Base-by-base conservation (phyloP, 2,888 invertebrate genomes). In the Stenodera caucasica region DNA sequence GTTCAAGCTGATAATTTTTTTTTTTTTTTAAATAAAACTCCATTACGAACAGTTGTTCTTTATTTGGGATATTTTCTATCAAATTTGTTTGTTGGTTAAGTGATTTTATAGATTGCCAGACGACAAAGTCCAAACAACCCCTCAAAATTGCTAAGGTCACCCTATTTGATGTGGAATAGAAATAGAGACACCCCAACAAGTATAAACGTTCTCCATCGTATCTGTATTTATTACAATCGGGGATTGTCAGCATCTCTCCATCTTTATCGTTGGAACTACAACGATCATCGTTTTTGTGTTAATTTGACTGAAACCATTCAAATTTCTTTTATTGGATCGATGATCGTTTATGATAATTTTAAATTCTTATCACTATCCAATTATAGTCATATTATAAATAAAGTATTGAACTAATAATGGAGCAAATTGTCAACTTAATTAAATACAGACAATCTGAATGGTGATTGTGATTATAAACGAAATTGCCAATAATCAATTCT, bases 401-500 rank as follows among this genome's bases (percentile, higher is more conserved):
- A 40, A 40, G 9, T 18, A 4, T 40, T 40, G 18, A 56, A 56
- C 32, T 53, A 57, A 57, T 29, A 57, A n/a, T n/a, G n/a, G 45
- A 18, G 29, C 53, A 33, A 53, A 54, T 58, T 54, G 23, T 35
- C 21, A 35, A 49, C 49, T 30, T 52, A 52, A 52, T 52, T 52
- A 52, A 52, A 52, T 21, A 33, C 32, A 52, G 52, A 52, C 52
- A 52, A 49, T 54, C 54, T 45, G 21, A n/a, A n/a, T n/a, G n/a
- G 3, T 54, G 49, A 51, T 12, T 29, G 30, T 35, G 29, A 55
- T 55, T 55, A 57, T 50, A 50, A 63, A 57, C 32, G 57, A 60
- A 63, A 65, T 60, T 59, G 62, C 58, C 60, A 63, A 67, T 67
- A 69, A 69, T 67, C 69, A 67, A 67, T 67, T 69, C 61, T 59